Base-by-base conservation (phyloP, 2,797 vertebrate species). In the Ctenosaura bakeri region DNA sequence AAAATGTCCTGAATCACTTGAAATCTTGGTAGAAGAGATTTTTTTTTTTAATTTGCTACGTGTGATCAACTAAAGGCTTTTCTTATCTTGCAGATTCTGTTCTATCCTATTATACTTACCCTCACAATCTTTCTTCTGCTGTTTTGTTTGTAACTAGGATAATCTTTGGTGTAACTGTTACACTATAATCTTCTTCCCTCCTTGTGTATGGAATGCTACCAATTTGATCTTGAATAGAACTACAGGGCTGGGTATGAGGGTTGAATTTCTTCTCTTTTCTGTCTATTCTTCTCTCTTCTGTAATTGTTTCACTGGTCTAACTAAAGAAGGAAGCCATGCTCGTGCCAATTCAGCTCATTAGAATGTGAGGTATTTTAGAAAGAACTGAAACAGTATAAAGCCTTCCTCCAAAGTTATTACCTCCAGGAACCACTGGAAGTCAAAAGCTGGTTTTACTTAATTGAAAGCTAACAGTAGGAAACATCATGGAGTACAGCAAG, bases 401-500 rank as follows among this genome's bases (percentile, higher is more conserved):
- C 84, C 64, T 89, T 92, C 69, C 66, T 89, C 92, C 91, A 94
- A 79, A 0, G 0, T 91, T 93, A 94, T 95, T 95, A 94, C 94
- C 94, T 95, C 77, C 86, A 90, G 94, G 92, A 90, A 89, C 95
- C 84, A 93, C 88, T 95, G 89, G 93, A 69, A 91, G 88, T 89
- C 85, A 93, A 95, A 95, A 89, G 85, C 71, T 93, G 84, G 92
- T 95, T 96, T 95, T 94, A 95, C 91, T 96, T 94, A 92, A 95
- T 89, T 93, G 95, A 91, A 92, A 93, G 86, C 86, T 93, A 93
- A 91, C 95, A 92, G 91, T 93, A 93, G 92, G 95, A 94, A 96
- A 95, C 91, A 91, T 94, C 93, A 94, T 62, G 93, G 89, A 92
- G 90, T 50, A 89, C 86, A 91, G 93, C 89, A 92, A 85, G 93